A percentile compares a stretch with the other conserved stretches of the same genome.
Evolutionary conservation across 2,797 vertebrate genomes (phyloP).

Genomic region (Sebastolobus alascanus): DNA sequence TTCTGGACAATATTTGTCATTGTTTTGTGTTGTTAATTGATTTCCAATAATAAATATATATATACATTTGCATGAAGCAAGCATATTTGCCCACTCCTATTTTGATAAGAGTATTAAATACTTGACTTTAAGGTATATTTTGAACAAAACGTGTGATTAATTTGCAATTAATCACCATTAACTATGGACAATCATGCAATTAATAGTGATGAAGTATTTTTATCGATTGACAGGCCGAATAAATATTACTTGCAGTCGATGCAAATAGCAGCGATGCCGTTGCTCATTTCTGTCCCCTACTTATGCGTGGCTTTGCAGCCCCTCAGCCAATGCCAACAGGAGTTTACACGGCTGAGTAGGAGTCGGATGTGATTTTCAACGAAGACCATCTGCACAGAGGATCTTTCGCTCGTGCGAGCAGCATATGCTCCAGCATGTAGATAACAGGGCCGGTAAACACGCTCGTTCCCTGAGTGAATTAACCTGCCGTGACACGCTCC

Average conservation of each 20-base stretch:
- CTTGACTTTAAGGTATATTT: no score
- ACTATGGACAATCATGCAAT: no score
- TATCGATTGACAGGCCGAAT: no score
- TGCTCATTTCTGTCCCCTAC: constrained; percentile 30
- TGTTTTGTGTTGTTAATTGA: no score
- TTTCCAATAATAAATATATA: no score
- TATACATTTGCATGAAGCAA: no score
- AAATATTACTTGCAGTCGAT: neutral
- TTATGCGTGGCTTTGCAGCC: constrained; percentile 40
- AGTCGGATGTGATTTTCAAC: constrained; percentile 64
- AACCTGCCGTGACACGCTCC: constrained; percentile 60
- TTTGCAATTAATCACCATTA: no score
- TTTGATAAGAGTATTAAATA: no score
- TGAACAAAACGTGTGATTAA: no score
- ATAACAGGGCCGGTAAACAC: constrained; percentile 55
- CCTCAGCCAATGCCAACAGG: constrained; percentile 54
- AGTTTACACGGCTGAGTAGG: constrained; percentile 75
- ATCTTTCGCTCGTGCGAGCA: constrained; percentile 57
- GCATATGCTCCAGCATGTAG: constrained; percentile 62
- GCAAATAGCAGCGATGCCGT: constrained; percentile 8
- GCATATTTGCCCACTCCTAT: no score
- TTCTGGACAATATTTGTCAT: no score
- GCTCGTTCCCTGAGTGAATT: constrained; percentile 55
- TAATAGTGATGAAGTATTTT: no score
- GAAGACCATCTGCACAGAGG: constrained; percentile 73